Base-by-base conservation (phyloP, 1,140 invertebrate genomes). In the Caerostris darwini region DNA sequence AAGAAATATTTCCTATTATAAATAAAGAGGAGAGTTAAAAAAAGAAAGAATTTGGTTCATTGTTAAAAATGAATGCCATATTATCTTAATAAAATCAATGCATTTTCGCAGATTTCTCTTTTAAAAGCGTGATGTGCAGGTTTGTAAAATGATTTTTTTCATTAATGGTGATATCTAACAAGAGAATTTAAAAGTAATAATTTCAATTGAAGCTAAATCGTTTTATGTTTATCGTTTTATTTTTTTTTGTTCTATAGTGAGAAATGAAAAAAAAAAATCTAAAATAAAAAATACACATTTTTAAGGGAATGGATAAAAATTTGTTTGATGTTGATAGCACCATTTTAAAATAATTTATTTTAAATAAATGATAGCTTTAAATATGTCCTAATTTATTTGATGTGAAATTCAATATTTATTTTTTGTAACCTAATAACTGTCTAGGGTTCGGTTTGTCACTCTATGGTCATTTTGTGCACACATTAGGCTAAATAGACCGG, bases 21-120 rank as follows among this genome's bases (percentile, higher is more conserved):
- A 2, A 3, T 0, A 4, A 3, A 2, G 56, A 83, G n/a, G n/a
- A 58, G n/a, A n/a, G 71, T 53, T 77, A 19, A 50, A 77, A 12
- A 4, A 50, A 77, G 7, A 6, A 17, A 67, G 14, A 3, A 50
- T 2, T 34, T 12, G 4, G 5, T 53, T 34, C 10, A 34, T 77
- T 77, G 71, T 77, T 10, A 77, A 12, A 53, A 53, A 8, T 77
- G 34, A 77, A 77, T 50, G 3, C 12, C 12, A 77, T 34, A 5
- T 12, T 53, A 77, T 69, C 67, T 69, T 77, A 77, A 77, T 77
- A 77, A 77, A 77, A 77, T 50, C 71, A 14, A 14, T 77, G 34
- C 5, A 19, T 4, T 77, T 53, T 53, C 53, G 53, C 7, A 50
- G 53, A 50, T 77, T 53, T 3, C 1, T 12, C 8, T 34, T 50